Base-by-base conservation (phyloP, 1,140 invertebrate species). In the Drosophila baimaii region DNA sequence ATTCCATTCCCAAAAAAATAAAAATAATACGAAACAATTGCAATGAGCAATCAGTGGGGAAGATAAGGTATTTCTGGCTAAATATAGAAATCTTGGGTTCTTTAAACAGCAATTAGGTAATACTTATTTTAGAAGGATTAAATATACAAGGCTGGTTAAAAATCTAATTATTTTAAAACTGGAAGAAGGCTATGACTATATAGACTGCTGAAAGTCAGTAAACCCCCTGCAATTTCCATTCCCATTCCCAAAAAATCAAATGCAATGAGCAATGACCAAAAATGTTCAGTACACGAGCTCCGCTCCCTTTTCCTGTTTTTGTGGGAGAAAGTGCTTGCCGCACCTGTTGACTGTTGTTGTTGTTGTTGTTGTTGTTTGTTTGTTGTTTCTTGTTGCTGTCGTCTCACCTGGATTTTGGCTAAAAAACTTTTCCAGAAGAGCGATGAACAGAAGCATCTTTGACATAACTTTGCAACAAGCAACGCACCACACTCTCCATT, bases 291-390 rank as follows among this genome's bases (percentile, higher is more conserved):
- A 39, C 27, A 10, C 12, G n/a, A 49, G 35, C 27, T 39, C 73
- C 73, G 37, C 73, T 77, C 74, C 74, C 74, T 77, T 69, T 77
- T 77, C 64, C 73, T 77, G 74, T 77, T 37, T 37, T 44, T 43
- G 41, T 23, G 54, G 49, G 74, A 70, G 55, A 77, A 77, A 77
- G 63, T 77, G 51, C 65, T 77, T 55, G 51, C 47, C 47, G 73
- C 73, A 77, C 73, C 73, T 77, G 74, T 64, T 64, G 35, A 27
- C 29, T 63, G 9, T 12, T 25, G 19, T 12, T 44, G 23, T 47
- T 35, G 66, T 37, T 59, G 27, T 55, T 41, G 17, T n/a, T 51
- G 49, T 25, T 43, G 13, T 0, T 33, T 33, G 31, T 12, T 2
- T 12, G 12, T 35, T 29, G 35, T 33, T 59, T 51, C 31, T 63